These are phyloP conservation scores for Morone saxatilis DNA, from an alignment of 2,113 vertebrate genomes.

Conservation along the genomic window DNA sequence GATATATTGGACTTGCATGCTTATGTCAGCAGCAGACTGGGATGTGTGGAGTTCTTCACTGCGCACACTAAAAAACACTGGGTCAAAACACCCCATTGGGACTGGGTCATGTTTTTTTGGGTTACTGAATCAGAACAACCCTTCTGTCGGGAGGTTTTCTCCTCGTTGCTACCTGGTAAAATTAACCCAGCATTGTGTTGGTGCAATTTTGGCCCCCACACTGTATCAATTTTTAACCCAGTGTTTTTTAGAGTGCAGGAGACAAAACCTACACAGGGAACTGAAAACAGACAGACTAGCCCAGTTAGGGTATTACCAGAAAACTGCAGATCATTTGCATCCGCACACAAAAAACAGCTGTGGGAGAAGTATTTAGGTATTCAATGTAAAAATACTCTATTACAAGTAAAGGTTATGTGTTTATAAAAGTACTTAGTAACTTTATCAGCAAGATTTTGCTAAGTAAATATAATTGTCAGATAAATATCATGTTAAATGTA, in stretches of 20 bases:
- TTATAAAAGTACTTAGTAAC: not conserved
- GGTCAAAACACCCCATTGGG: not conserved
- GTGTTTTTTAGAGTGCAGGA: not conserved
- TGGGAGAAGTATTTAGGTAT: not conserved
- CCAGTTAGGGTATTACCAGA: conserved; percentile 1
- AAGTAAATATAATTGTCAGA: not conserved
- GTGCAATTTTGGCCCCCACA: not conserved
- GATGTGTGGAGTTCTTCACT: conserved; percentile 1
- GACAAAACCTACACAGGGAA: not conserved
- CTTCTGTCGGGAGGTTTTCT: too few relatives aligned
- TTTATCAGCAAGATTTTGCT: not conserved
- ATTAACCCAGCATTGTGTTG: too few relatives aligned
- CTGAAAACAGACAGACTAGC: conserved; percentile 1
- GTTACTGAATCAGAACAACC: too few relatives aligned
- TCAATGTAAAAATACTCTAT: too few relatives aligned
- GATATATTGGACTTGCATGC: conserved; percentile 26
- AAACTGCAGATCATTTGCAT: not conserved
- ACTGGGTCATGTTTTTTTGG: not conserved
- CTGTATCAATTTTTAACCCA: too few relatives aligned
- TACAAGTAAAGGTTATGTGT: not conserved
- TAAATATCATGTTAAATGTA: too few relatives aligned
- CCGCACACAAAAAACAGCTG: not conserved
- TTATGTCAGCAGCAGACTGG: not conserved
- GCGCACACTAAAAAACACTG: not conserved
- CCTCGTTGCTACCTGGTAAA: too few relatives aligned